Evolutionary conservation across 1,140 invertebrate species (phyloP).

Genomic region (Thalassaphorura encarpata): DNA sequence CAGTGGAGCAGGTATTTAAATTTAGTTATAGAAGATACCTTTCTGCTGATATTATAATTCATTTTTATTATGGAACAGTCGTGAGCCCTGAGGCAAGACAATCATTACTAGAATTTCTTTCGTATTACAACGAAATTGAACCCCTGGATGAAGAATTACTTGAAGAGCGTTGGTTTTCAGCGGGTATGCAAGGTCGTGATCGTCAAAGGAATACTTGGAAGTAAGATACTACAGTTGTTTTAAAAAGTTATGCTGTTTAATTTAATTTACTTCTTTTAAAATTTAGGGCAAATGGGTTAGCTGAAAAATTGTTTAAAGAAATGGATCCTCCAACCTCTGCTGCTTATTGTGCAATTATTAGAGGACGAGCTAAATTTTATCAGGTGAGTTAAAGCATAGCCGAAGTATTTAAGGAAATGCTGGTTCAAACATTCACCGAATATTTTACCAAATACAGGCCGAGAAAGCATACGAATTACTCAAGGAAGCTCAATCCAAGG

Average conservation of each 20-base stretch:
- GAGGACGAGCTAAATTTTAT: slow-evolving; percentile 60
- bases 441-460: slow-evolving; percentile 39
- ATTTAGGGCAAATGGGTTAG: slow-evolving; percentile 55
- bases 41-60: neutral
- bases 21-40: too few species aligned
- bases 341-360: slow-evolving; percentile 57
- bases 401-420: neutral
- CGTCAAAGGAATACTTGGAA: slow-evolving; percentile 57
- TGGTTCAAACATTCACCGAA: slow-evolving; percentile 8
- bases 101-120: slow-evolving; percentile 66
- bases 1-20: too few species aligned
- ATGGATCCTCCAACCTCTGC: slow-evolving; percentile 38
- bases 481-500: slow-evolving; percentile 53
- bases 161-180: slow-evolving; percentile 66
- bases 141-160: slow-evolving; percentile 52
- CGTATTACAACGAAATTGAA: slow-evolving; percentile 66
- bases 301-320: slow-evolving; percentile 52
- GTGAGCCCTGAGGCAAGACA: slow-evolving; percentile 53
- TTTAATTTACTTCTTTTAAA: slow-evolving; percentile 21
- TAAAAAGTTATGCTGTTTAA: neutral
- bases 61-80: slow-evolving; percentile 31
- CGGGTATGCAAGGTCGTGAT: slow-evolving; percentile 41
- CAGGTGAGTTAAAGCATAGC: slow-evolving; percentile 39
- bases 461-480: slow-evolving; percentile 54
- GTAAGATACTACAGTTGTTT: slow-evolving; percentile 39